A percentile compares a stretch with the other conserved stretches of the same genome.
phyloP scores from a whole-genome alignment of 2,888 invertebrate genomes.

The Melanargia galathea region DNA sequence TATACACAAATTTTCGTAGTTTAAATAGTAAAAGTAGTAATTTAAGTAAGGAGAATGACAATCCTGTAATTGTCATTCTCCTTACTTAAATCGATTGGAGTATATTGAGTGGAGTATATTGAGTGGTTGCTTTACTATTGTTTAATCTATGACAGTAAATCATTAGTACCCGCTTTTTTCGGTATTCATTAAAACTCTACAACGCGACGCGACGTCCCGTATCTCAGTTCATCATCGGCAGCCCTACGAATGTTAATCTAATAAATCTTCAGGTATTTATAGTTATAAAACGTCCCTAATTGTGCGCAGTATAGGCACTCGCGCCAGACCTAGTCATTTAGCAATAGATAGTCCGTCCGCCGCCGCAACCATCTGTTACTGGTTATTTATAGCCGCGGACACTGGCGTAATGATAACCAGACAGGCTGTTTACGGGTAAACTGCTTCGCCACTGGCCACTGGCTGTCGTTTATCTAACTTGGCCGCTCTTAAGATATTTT shows the following conservation, averaged over 20 bases:
- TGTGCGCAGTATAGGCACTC: neutral
- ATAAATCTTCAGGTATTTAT: conserved; percentile 1
- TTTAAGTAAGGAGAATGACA: no score
- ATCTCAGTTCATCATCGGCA: no score
- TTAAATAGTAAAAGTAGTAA: no score
- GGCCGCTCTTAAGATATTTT: neutral
- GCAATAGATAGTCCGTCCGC: conserved; percentile 1
- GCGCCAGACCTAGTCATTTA: conserved; percentile 16
- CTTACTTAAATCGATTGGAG: no score
- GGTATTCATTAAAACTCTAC: no score
- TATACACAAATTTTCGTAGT: no score
- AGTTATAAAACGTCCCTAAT: conserved; percentile 14
- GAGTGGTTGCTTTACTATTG: no score
- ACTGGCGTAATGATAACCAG: conserved; percentile 8
- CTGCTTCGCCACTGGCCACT: neutral
- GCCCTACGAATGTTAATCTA: neutral
- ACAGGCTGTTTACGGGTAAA: conserved; percentile 10
- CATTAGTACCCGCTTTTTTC: no score
- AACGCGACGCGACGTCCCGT: no score
- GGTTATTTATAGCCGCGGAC: conserved; percentile 13
- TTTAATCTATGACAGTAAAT: no score
- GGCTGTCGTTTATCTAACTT: neutral
- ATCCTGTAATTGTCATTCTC: no score
- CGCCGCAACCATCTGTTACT: conserved; percentile 9
- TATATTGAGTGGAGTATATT: no score